A percentile compares a stretch with the other conserved stretches of the same genome.
These are phyloP conservation scores for Oncorhynchus masou DNA, from an alignment of 2,113 vertebrate species.

Conservation along the genomic window DNA sequence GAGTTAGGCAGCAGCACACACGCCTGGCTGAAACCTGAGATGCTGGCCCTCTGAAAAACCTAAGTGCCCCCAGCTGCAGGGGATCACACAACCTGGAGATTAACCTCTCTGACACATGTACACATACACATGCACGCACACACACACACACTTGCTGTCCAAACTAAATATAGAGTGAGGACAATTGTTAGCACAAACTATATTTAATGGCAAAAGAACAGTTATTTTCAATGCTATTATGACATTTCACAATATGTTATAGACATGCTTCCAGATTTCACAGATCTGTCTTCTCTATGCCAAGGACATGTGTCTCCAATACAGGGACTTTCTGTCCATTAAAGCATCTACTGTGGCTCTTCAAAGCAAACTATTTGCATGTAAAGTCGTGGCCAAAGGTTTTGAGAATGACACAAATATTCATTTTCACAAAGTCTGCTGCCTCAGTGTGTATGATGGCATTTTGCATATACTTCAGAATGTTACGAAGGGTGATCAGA, in stretches of 20 bases:
- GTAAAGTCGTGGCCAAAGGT: neutral
- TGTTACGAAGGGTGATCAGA: no score
- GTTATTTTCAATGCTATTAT: no score
- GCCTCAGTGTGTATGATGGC: no score
- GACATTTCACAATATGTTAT: no score
- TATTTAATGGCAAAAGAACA: no score
- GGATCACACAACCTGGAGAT: constrained; percentile 10
- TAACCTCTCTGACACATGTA: constrained; percentile 5
- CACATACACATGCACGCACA: constrained; percentile 6
- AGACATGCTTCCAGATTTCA: no score
- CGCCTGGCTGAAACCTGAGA: constrained; percentile 4
- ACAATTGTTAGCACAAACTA: no score
- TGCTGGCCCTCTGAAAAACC: neutral
- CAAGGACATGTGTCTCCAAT: neutral
- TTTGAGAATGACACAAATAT: no score
- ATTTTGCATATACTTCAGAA: no score
- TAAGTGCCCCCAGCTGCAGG: neutral
- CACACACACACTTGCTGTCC: constrained; percentile 1
- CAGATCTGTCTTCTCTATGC: no score
- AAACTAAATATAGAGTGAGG: no score
- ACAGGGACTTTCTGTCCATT: neutral
- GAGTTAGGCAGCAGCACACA: neutral
- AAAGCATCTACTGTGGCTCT: neutral
- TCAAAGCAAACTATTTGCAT: neutral
- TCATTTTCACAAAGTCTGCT: no score